Base-by-base conservation (phyloP, 2,888 invertebrate species). In the Nephrotoma flavescens region DNA sequence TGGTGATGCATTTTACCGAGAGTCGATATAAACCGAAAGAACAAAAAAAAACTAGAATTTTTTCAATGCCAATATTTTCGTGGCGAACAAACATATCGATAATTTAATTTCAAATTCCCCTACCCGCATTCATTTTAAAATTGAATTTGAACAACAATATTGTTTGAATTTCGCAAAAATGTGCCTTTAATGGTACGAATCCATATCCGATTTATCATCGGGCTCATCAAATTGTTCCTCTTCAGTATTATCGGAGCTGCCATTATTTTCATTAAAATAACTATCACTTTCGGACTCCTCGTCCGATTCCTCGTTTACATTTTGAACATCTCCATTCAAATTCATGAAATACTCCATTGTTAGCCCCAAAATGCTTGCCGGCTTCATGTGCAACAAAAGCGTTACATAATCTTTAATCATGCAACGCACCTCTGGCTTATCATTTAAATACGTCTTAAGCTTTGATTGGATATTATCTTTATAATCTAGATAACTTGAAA, bases 331-430 rank as follows among this genome's bases (percentile, higher is more conserved):
- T n/a, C 84, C 84, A 84, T 42, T 11, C n/a, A 88, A 88, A 86
- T 47, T 87, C 12, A 84, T 87, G 41, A 86, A 87, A 31, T 86
- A 87, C 41, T 86, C 86, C 84, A 86, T 71, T 9, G 90, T 89
- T 86, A 91, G 91, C 86, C 90, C 89, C 4, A 90, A 87, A 6
- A 91, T 89, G 87, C 89, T 89, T 15, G 84, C 86, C 19, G 91
- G 91, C 86, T 90, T 91, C 11, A 89, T 90, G 71, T 90, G 89
- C 5, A 91, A 87, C 47, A 90, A 87, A 87, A 89, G 89, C 2
- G 89, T 57, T 9, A 91, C 88, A 57, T 89, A 91, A 84, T 91
- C 91, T 87, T 90, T 89, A 86, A 91, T 88, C 4, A 89, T 89
- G 45, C 90, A 90, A 0, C 89, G 88, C 42, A 90, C 83, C 86